Evolutionary conservation across 2,113 vertebrate species (phyloP).

Genomic region (Astatotilapia flaviijosephi): DNA sequence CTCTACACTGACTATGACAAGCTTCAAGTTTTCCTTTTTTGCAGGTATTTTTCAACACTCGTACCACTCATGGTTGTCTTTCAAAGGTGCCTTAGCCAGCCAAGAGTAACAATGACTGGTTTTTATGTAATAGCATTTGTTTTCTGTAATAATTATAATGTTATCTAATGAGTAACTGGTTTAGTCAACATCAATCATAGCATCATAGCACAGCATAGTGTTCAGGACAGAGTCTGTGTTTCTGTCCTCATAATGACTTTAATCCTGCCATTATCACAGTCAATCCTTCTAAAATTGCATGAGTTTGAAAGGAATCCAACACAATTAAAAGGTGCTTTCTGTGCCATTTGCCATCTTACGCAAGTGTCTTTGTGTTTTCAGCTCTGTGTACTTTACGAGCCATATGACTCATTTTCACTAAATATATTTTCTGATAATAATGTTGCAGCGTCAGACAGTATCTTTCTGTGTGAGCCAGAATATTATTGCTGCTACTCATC

Average conservation of each 20-base stretch:
- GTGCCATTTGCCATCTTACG: slow-evolving; percentile 46
- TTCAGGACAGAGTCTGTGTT: not conserved
- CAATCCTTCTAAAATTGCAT: slow-evolving; percentile 28
- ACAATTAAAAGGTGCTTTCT: slow-evolving; percentile 25
- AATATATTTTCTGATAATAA: slow-evolving; percentile 22
- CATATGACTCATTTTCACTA: slow-evolving; percentile 7
- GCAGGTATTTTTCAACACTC: not conserved
- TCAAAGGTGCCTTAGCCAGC: not conserved
- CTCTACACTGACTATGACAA: not conserved
- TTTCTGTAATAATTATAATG: not conserved
- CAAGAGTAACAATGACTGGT: not conserved
- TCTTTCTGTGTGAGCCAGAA: not conserved
- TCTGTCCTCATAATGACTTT: not conserved
- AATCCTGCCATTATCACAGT: slow-evolving; percentile 30
- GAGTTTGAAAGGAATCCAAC: not conserved
- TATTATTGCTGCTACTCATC: not conserved
- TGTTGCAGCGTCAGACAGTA: slow-evolving; percentile 9
- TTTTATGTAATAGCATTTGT: slow-evolving; percentile 3
- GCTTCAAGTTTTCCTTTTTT: not conserved
- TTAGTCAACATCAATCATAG: not conserved
- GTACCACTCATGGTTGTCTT: not conserved
- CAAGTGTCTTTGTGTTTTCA: slow-evolving; percentile 32
- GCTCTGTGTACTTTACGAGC: not conserved
- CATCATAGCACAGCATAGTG: not conserved
- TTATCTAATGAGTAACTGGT: slow-evolving; percentile 15